Percentiles rank a stretch among this genome's conserved stretches.
These are phyloP conservation scores for Toxotes lorentzi DNA, from an alignment of 2,797 vertebrate genomes.

Conservation along the genomic window DNA sequence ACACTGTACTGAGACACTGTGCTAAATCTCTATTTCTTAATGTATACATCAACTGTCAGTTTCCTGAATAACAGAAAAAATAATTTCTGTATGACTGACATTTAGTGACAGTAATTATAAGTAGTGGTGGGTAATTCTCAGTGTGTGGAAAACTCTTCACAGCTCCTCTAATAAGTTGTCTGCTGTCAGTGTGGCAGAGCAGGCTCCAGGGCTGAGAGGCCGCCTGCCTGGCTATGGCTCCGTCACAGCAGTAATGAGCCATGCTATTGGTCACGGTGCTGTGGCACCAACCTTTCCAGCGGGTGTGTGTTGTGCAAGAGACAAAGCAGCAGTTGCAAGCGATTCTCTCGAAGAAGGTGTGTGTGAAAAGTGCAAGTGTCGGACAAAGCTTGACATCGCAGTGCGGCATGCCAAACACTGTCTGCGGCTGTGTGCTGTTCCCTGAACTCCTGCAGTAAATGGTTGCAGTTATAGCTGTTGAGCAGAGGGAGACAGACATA, in stretches of 20 bases:
- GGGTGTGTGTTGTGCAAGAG: slow-evolving; percentile 27
- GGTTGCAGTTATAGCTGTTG: background rate
- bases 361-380: slow-evolving; percentile 18
- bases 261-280: slow-evolving; percentile 63
- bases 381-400: slow-evolving; percentile 23
- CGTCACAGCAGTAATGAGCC: slow-evolving; percentile 69
- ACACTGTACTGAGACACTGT: background rate
- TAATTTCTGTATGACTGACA: slow-evolving; percentile 29
- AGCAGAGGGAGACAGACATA: background rate
- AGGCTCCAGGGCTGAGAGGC: slow-evolving; percentile 36
- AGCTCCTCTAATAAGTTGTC: slow-evolving; percentile 46
- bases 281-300: slow-evolving; percentile 32
- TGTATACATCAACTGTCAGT: slow-evolving; percentile 2
- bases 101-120: slow-evolving; percentile 48
- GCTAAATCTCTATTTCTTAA: background rate
- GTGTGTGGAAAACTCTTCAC: slow-evolving; percentile 31
- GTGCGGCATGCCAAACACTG: background rate
- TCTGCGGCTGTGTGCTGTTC: slow-evolving; percentile 15
- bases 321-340: slow-evolving; percentile 45
- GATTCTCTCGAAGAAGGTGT: slow-evolving; percentile 7
- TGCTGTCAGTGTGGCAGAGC: slow-evolving; percentile 24
- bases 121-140: slow-evolving; percentile 20
- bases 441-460: slow-evolving; percentile 6
- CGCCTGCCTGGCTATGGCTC: slow-evolving; percentile 39
- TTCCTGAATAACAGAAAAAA: slow-evolving; percentile 17